Percentiles rank a stretch among this genome's conserved stretches.
Evolutionary conservation across 2,888 invertebrate genomes (phyloP).

Genomic region (Troglohyphantes excavatus): DNA sequence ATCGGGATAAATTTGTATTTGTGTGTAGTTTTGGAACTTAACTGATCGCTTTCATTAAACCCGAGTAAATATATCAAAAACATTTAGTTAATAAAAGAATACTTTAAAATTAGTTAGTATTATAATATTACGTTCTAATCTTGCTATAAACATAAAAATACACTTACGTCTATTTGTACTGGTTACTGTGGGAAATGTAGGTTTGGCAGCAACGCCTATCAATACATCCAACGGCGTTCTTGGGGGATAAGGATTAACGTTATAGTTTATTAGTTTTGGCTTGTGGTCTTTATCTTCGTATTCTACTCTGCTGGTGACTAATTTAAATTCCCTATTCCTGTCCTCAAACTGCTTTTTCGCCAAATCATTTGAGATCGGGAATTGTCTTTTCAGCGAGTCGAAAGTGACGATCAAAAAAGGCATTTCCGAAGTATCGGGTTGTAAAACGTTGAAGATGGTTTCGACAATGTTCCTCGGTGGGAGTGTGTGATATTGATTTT

Average conservation of each 20-base stretch:
- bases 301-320: conserved; percentile 5
- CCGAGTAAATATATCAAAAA: no score
- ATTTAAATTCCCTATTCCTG: not conserved
- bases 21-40: no score
- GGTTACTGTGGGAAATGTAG: not conserved
- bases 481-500: not conserved
- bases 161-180: conserved; percentile 6
- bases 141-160: no score
- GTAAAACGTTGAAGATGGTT: conserved; percentile 32
- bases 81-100: no score
- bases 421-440: not conserved
- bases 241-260: not conserved
- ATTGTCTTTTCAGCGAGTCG: conserved; percentile 32
- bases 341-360: not conserved
- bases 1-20: no score
- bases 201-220: not conserved
- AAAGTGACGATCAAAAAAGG: conserved; percentile 41
- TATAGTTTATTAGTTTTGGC: conserved; percentile 12
- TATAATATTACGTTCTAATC: no score
- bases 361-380: not conserved
- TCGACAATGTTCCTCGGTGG: conserved; percentile 36
- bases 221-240: not conserved
- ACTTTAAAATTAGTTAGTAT: no score
- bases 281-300: not conserved
- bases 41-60: no score